Percentiles rank a stretch among this genome's conserved stretches.
Evolutionary conservation across 2,888 invertebrate species (phyloP).

Genomic region (Tenthredo notha): DNA sequence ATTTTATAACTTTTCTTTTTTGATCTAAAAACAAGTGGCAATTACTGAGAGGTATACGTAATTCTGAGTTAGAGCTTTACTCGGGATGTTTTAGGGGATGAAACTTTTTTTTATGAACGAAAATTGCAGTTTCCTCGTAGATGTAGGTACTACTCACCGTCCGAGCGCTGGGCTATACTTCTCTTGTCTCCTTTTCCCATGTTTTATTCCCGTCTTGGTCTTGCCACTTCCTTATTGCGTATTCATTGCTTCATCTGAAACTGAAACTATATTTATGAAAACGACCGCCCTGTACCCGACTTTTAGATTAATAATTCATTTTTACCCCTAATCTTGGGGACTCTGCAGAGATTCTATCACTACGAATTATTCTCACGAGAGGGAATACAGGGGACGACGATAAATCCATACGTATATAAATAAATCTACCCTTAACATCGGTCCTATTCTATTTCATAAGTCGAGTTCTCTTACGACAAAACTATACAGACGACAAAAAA

Average conservation of each 20-base stretch:
- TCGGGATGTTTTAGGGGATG: background rate
- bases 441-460: background rate
- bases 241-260: conserved; percentile 40
- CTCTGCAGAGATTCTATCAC: background rate
- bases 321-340: background rate
- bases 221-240: conserved; percentile 27
- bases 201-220: conserved; percentile 57
- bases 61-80: conserved; percentile 6
- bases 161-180: conserved; percentile 78
- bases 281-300: background rate
- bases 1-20: background rate
- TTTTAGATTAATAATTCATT: conserved; percentile 37
- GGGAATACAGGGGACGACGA: background rate
- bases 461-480: background rate
- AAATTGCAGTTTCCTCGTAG: background rate
- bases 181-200: conserved; percentile 81
- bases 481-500: background rate
- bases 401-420: background rate
- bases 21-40: background rate
- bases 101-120: background rate
- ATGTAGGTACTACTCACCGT: conserved; percentile 71
- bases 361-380: background rate
- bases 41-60: background rate
- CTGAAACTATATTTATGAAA: conserved; percentile 43
- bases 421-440: background rate